Base-by-base conservation (phyloP, 2,797 vertebrate species). In the Dipus sagitta region DNA sequence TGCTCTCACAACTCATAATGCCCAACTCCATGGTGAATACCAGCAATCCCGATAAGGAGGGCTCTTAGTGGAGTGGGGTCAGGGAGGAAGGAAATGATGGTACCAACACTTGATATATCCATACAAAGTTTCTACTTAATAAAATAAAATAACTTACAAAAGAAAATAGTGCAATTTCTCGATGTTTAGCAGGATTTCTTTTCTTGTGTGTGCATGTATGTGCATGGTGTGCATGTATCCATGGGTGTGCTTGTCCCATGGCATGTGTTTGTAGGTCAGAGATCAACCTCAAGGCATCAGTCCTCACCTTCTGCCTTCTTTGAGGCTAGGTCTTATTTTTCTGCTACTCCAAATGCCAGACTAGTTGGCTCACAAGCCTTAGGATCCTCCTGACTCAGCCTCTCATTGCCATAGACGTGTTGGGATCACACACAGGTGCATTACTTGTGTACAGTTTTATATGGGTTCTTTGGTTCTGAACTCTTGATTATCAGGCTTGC, bases 141-240 rank as follows among this genome's bases (percentile, higher is more conserved):
- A 47, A 47, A 47, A 47, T 1, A 47, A 47, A 47, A 47, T 9
- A 47, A 47, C 38, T 38, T 38, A 38, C 38, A 47, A 96, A 94
- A 96, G 92, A 8, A 0, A 97, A 96, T 10, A 74, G 95, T 96
- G 90, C 95, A 97, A 93, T 96, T 97, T 95, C 87, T 96, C 95
- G 96, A 97, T 97, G 90, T 91, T 71, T 96, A 96, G 92, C 97
- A 96, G 96, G 82, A 92, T 95, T 34, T 34, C 65, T 75, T 64
- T 26, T 82, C 21, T 68, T 23, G 13, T 58, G 47, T 70, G 4
- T 54, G 14, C 70, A 32, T 84, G n/a, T 34, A 47, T 71, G 65
- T 54, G 23, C 34, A 6, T 14, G 58, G 6, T 80, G 23, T 60
- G n/a, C n/a, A 24, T n/a, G 54, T 62, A 32, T 13, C 6, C n/a